Evolutionary conservation across 64 coral and sea anemone species (phyloP).

Genomic region (Dendronephthya gigantea): DNA sequence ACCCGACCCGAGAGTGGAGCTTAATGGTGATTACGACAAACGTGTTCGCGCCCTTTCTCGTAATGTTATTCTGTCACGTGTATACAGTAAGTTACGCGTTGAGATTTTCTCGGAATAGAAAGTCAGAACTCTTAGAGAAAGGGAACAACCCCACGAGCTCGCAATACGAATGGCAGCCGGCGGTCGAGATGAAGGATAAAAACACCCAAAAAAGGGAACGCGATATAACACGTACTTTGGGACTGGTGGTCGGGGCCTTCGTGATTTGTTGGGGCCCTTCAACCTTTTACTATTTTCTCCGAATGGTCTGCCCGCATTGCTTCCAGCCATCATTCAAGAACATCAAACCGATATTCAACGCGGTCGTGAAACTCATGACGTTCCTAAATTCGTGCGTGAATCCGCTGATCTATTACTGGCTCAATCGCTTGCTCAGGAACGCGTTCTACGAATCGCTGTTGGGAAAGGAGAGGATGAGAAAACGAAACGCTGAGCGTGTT

Average conservation of each 20-base stretch:
- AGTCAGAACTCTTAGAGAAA: background rate
- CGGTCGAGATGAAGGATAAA: background rate
- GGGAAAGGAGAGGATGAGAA: background rate
- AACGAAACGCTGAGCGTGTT: background rate
- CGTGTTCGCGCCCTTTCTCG: conserved; percentile 67
- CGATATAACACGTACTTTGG: conserved; percentile 52
- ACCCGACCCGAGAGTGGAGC: conserved; percentile 72
- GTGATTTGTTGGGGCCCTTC: conserved; percentile 86
- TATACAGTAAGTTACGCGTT: conserved; percentile 49
- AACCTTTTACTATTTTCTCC: conserved; percentile 87
- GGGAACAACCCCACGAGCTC: background rate
- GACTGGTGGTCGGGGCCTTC: conserved; percentile 71
- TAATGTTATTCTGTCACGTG: conserved; percentile 67
- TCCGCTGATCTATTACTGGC: conserved; percentile 89
- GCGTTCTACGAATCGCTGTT: conserved; percentile 27
- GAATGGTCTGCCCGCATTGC: conserved; percentile 51
- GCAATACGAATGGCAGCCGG: background rate
- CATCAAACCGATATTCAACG: conserved; percentile 56
- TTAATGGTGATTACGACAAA: conserved; percentile 76
- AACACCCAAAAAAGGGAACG: conserved; percentile 39
- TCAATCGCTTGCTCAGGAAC: conserved; percentile 52
- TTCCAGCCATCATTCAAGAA: conserved; percentile 41
- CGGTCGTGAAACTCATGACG: conserved; percentile 72
- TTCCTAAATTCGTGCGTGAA: conserved; percentile 80
- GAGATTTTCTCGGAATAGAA: conserved; percentile 46